Conservation (phyloP, 2,797 vertebrate species). For the Tauraco hartlaubi region DNA sequence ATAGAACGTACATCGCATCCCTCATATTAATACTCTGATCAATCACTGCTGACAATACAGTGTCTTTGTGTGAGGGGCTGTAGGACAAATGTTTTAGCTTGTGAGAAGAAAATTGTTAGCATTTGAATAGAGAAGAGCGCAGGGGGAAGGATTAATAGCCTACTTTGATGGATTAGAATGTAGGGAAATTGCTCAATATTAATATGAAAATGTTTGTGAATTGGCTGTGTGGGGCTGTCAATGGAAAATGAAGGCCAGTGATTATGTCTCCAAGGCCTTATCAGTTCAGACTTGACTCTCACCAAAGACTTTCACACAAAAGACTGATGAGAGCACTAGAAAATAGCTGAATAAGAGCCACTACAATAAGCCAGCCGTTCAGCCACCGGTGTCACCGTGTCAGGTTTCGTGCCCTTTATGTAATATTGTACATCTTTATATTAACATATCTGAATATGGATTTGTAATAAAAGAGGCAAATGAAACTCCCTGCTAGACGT, state of each 20-base stretch:
- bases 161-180: conserved; percentile 99
- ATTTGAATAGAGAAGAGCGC: conserved; percentile 90
- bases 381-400: conserved; percentile 53
- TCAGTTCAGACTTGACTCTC: conserved; percentile 84
- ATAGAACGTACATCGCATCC: conserved; percentile 87
- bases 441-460: conserved; percentile 88
- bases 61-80: conserved; percentile 91
- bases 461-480: conserved; percentile 81
- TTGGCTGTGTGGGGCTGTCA: conserved; percentile 81
- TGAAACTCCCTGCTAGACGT: conserved; percentile 21
- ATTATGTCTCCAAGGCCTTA: conserved; percentile 84
- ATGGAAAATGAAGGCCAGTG: conserved; percentile 81
- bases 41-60: conserved; percentile 93
- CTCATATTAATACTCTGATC: conserved; percentile 92
- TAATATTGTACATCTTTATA: conserved; percentile 92
- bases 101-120: conserved; percentile 89
- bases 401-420: conserved; percentile 84
- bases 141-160: conserved; percentile 92
- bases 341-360: conserved; percentile 80
- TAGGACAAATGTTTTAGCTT: conserved; percentile 94
- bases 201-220: conserved; percentile 99
- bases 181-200: conserved; percentile 98
- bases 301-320: conserved; percentile 87
- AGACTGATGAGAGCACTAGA: conserved; percentile 84
- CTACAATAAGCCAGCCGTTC: conserved; percentile 65